Base-by-base conservation (phyloP, 2,888 invertebrate species). In the Chloroclystis v-ata region DNA sequence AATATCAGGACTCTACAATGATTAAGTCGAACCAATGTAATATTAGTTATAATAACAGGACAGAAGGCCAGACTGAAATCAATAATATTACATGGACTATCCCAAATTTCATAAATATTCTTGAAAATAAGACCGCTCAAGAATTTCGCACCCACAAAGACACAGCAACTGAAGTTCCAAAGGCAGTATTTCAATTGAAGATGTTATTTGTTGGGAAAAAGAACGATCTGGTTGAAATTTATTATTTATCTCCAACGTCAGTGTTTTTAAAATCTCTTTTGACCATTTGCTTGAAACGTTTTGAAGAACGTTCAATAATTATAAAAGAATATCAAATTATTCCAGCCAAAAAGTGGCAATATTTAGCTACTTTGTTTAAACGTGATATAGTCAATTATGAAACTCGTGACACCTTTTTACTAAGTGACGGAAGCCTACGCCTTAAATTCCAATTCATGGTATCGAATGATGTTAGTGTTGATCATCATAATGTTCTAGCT, bases 311-410 rank as follows among this genome's bases (percentile, higher is more conserved):
- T 3, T 82, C 83, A 0, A 79, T 85, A 14, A 76, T 80, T 1
- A 78, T 81, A 30, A 81, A 82, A 35, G 85, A 86, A 42, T 85
- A 82, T 48, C 83, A 82, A 43, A 81, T 81, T 4, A 74, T 84
- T 1, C 79, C 80, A 58, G 78, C 78, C 0, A 84, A 86, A 49
- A 83, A 84, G 54, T 86, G 86, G 86, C 85, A 86, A 57, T 85
- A 81, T 52, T 63, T 87, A 35, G 78, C 82, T 2, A 83, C 82
- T 1, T 60, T 86, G 12, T 85, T 72, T 45, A 87, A 83, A 41
- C 67, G 78, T 16, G 85, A 85, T 39, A 76, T 86, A 28, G 71
- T 68, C 0, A 77, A 73, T 49, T 70, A 71, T 38, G 79, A 81
- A 25, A 79, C 78, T 1, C 63, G 75, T 12, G 83, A 83, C 8